Evolutionary conservation across 2,888 invertebrate species (phyloP).

Genomic region (Eubasilissa splendida): DNA sequence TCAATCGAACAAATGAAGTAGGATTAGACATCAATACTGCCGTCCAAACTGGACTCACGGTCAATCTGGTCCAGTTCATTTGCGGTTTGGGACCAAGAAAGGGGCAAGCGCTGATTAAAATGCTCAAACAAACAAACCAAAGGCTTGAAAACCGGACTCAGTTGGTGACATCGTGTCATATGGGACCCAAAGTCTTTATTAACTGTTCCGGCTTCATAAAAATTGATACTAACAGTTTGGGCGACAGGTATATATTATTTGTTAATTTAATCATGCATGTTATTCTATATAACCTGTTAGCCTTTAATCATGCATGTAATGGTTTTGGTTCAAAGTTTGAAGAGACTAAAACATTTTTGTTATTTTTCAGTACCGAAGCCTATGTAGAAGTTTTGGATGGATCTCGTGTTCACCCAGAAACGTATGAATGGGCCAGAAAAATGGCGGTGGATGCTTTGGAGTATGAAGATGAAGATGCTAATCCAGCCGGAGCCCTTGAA

Average conservation of each 20-base stretch:
- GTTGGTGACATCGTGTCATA: constrained; percentile 94
- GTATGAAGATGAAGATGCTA: constrained; percentile 96
- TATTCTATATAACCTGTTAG: background rate
- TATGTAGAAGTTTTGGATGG: constrained; percentile 97
- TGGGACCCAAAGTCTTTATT: constrained; percentile 99
- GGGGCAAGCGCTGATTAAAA: constrained; percentile 87
- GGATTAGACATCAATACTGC: constrained; percentile 97
- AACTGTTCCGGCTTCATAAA: constrained; percentile 99
- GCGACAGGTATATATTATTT: constrained; percentile 74
- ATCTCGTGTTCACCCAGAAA: constrained; percentile 98
- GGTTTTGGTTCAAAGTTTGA: background rate
- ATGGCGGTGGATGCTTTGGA: constrained; percentile 99
- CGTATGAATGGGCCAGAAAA: constrained; percentile 99
- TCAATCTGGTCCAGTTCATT: constrained; percentile 94
- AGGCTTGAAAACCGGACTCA: constrained; percentile 95
- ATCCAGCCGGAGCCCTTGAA: constrained; percentile 97
- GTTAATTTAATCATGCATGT: background rate
- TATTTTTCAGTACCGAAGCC: constrained; percentile 81
- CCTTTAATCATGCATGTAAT: no score
- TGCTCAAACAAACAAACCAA: constrained; percentile 92
- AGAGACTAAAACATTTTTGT: background rate
- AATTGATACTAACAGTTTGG: constrained; percentile 96
- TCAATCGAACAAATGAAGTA: constrained; percentile 97
- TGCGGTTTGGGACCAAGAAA: constrained; percentile 98
- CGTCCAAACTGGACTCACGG: constrained; percentile 89